Evolutionary conservation across 2,888 invertebrate genomes (phyloP), one percentile per base, ranked within the genome.

Genomic region (Rhodophaea formosa): DNA sequence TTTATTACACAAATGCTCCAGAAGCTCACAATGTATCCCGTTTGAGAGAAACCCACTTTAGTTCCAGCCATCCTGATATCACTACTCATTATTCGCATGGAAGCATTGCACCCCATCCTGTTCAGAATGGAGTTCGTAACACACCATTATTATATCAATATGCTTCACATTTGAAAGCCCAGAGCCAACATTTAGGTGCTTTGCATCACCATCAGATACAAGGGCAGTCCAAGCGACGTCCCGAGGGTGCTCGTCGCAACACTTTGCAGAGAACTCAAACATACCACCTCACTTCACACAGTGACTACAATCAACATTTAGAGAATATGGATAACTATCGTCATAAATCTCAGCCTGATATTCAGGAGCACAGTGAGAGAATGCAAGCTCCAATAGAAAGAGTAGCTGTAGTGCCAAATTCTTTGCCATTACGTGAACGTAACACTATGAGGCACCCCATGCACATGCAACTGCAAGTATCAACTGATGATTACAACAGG

Each of bases 61-160:
- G 92, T 65, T 90, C 91, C 6, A 91, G 92, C 71, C 92, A 92
- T 65, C 92, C 92, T 29, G 92, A 92, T 65, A 91, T 92, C 54
- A 79, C 90, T 3, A 85, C 85, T 10, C 83, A 88, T 66, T 87
- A 88, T 56, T 78, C 73, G 23, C 89, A 88, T 60, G 80, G 81
- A 0, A 73, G 63, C 59, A 71, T 84, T 3, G 70, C 80, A 1
- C 77, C 80, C 10, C 84, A 84, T 57, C 79, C 78, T 15, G 65
- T 75, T 7, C 84, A 75, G 14, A 87, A 86, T 71, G 79, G 84
- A 12, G 74, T 82, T 62, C 77, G 86, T 23, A 85, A 82, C 35
- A 85, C 85, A 39, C 91, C 92, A 30, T 67, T 92, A n/a, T 62
- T 92, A 14, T 92, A 91, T 62, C 92, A 92, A 63, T 91, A 91